These are phyloP conservation scores for Netta rufina DNA, from an alignment of 2,797 vertebrate genomes.

Conservation along the genomic window DNA sequence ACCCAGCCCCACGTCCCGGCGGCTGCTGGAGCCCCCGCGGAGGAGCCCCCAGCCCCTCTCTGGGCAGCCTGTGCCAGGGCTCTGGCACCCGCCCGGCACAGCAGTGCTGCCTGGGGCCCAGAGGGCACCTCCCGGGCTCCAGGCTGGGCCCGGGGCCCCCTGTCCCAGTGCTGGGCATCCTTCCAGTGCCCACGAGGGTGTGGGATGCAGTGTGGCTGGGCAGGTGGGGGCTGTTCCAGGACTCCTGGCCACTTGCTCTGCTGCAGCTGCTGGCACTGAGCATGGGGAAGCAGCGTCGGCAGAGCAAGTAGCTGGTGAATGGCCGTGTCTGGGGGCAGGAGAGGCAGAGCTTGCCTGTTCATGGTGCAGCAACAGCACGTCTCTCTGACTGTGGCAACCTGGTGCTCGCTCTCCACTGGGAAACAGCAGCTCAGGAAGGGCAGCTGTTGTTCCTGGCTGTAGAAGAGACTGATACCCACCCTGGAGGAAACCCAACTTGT, in stretches of 20 bases:
- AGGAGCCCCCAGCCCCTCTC: too few relatives aligned
- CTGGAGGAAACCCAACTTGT: background rate
- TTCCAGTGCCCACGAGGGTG: rapidly evolving
- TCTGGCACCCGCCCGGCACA: too few relatives aligned
- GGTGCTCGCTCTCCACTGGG: too few relatives aligned
- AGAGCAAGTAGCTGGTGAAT: background rate
- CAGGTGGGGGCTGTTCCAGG: background rate
- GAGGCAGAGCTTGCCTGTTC: background rate
- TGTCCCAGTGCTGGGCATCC: too few relatives aligned
- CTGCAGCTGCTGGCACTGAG: background rate
- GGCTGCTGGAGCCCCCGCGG: too few relatives aligned
- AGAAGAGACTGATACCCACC: background rate
- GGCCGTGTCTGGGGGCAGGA: background rate
- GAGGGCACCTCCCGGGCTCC: too few relatives aligned
- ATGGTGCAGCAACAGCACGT: background rate
- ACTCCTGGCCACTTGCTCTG: rapidly evolving
- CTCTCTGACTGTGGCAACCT: rapidly evolving
- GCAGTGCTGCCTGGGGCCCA: too few relatives aligned
- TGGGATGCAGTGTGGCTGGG: rapidly evolving
- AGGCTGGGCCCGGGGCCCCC: too few relatives aligned
- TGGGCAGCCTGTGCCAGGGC: too few relatives aligned
- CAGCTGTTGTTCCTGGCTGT: rapidly evolving
- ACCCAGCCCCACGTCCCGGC: too few relatives aligned
- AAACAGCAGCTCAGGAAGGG: rapidly evolving
- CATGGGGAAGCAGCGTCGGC: background rate